These are phyloP conservation scores for Tokudaia muenninki DNA, from an alignment of 2,797 vertebrate genomes.

Conservation along the genomic window DNA sequence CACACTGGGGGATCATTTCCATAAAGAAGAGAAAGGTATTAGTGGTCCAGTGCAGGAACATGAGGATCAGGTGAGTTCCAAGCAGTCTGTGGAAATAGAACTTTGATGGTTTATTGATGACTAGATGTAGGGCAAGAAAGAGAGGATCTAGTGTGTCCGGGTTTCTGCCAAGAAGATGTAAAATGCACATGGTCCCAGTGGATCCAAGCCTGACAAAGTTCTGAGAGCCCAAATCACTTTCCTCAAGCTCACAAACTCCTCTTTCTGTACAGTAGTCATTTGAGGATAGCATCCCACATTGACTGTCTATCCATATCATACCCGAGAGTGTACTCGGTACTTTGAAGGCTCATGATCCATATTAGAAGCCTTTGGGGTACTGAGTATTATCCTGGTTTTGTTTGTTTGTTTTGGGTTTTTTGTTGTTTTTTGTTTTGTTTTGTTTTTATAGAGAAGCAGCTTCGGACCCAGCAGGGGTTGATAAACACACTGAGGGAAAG, in stretches of 20 bases:
- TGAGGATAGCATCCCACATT: not conserved
- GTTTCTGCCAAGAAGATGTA: not conserved
- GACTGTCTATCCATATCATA: not conserved
- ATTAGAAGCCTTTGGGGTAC: not conserved
- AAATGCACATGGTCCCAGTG: not conserved
- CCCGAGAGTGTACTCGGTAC: not conserved
- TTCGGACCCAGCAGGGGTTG: not conserved
- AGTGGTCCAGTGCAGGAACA: no score
- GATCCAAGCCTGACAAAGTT: not conserved
- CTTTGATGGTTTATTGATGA: constrained; percentile 70
- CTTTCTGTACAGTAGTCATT: not conserved
- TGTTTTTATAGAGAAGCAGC: not conserved
- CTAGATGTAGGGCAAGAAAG: constrained; percentile 22
- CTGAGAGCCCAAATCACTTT: not conserved
- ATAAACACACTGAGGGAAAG: not conserved
- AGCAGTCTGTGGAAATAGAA: constrained; percentile 14
- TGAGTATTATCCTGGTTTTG: not conserved
- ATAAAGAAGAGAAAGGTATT: not conserved
- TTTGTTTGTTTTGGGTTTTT: not conserved
- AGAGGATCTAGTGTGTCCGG: not conserved
- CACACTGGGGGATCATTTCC: not conserved
- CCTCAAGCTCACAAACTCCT: not conserved
- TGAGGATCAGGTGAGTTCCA: not conserved
- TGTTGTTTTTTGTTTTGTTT: not conserved
- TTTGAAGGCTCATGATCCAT: not conserved